Conservation (phyloP, 2,888 invertebrate species). For the Phalangium opilio region DNA sequence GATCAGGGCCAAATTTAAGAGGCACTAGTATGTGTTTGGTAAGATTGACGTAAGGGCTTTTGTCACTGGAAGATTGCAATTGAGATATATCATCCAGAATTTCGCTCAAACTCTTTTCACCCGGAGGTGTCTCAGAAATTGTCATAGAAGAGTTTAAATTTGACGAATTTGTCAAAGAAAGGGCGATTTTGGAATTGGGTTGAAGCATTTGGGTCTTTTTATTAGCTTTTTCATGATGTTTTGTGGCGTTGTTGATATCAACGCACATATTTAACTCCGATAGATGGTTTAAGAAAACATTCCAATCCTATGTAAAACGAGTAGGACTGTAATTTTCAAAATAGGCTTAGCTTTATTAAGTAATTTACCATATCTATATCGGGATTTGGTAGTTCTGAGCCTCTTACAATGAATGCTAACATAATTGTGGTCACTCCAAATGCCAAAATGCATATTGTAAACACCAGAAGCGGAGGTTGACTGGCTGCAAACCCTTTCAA, state of each 20-base stretch:
- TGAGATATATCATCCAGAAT: too few relatives aligned
- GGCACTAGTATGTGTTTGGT: too few relatives aligned
- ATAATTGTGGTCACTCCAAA: constrained; percentile 30
- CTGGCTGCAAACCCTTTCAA: constrained; percentile 27
- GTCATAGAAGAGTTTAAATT: too few relatives aligned
- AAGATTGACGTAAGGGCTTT: too few relatives aligned
- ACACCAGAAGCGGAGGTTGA: constrained; percentile 31
- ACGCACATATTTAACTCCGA: constrained; percentile 29
- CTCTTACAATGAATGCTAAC: constrained; percentile 29
- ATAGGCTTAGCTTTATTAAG: not conserved
- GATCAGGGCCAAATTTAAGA: too few relatives aligned
- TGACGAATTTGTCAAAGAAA: too few relatives aligned
- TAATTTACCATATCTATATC: constrained; percentile 22
- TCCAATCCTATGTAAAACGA: constrained; percentile 21
- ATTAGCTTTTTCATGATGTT: too few relatives aligned
- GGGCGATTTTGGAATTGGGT: too few relatives aligned
- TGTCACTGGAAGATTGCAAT: too few relatives aligned
- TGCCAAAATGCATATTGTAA: constrained; percentile 30
- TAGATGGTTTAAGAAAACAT: constrained; percentile 28
- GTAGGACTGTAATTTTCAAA: not conserved
- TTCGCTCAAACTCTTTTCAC: too few relatives aligned
- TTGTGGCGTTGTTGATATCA: not conserved
- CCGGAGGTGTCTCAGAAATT: too few relatives aligned
- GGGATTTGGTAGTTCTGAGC: constrained; percentile 28
- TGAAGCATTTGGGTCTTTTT: too few relatives aligned